phyloP scores from a whole-genome alignment of 2,888 invertebrate species.

The Torymus texanus region DNA sequence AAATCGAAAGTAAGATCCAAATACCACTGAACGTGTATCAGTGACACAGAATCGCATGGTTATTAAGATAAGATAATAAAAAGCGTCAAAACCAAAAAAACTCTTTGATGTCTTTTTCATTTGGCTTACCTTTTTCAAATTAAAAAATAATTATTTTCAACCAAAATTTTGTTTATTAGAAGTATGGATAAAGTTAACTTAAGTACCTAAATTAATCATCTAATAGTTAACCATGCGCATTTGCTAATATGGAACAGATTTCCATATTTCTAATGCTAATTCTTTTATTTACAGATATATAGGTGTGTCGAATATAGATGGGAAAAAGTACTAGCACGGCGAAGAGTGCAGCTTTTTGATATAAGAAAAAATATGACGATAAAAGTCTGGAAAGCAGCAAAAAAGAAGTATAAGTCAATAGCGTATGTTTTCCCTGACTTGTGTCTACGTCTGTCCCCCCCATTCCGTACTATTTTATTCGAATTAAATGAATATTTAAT shows the following conservation, averaged over 20 bases:
- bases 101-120: too few species aligned
- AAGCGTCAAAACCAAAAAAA: background rate
- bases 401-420: constrained; percentile 64
- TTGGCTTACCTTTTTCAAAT: too few species aligned
- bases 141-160: too few species aligned
- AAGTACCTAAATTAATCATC: too few species aligned
- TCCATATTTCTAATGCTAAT: background rate
- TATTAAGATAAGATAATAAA: constrained; percentile 5
- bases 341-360: constrained; percentile 61
- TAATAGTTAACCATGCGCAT: too few species aligned
- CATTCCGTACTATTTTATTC: constrained; percentile 61
- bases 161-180: background rate
- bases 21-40: background rate
- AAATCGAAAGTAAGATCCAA: constrained; percentile 71
- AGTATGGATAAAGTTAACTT: too few species aligned
- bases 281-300: constrained; percentile 66
- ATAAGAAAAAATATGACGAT: constrained; percentile 54
- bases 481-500: constrained; percentile 59
- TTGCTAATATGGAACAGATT: background rate
- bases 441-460: constrained; percentile 63
- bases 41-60: too few species aligned
- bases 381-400: constrained; percentile 61
- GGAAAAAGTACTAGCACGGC: constrained; percentile 59
- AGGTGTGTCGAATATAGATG: constrained; percentile 60
- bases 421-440: constrained; percentile 67